These are phyloP conservation scores for Prochilodus magdalenae DNA, from an alignment of 2,113 vertebrate genomes.

Conservation along the genomic window DNA sequence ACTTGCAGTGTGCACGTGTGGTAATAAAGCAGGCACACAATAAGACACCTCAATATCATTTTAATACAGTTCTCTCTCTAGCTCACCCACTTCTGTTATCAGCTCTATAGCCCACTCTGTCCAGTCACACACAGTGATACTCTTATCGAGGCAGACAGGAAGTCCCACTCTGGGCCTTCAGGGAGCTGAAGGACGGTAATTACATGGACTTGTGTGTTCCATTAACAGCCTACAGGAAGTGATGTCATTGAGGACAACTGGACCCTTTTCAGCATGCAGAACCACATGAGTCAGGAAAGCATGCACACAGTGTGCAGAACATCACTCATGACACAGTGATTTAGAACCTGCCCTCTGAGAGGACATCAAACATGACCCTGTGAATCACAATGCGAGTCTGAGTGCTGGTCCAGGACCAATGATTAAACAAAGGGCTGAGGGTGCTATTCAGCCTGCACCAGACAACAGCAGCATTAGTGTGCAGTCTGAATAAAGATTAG, in stretches of 20 bases:
- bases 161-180: background rate
- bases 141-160: slow-evolving; percentile 13
- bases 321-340: background rate
- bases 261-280: background rate
- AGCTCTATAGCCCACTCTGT: background rate
- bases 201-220: background rate
- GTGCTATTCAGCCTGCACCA: background rate
- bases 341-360: background rate
- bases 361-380: slow-evolving; percentile 8
- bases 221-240: background rate
- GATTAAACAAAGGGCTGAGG: background rate
- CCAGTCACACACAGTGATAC: background rate
- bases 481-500: background rate
- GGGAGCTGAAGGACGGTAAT: background rate
- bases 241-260: slow-evolving; percentile 1
- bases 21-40: too few species aligned
- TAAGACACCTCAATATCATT: too few species aligned
- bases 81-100: background rate
- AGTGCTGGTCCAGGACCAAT: background rate
- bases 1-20: too few species aligned
- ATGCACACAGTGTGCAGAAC: background rate
- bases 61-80: too few species aligned
- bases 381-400: background rate
- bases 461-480: background rate
- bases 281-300: background rate